These are phyloP conservation scores for Busseola fusca DNA, from an alignment of 2,888 invertebrate genomes.

Conservation along the genomic window DNA sequence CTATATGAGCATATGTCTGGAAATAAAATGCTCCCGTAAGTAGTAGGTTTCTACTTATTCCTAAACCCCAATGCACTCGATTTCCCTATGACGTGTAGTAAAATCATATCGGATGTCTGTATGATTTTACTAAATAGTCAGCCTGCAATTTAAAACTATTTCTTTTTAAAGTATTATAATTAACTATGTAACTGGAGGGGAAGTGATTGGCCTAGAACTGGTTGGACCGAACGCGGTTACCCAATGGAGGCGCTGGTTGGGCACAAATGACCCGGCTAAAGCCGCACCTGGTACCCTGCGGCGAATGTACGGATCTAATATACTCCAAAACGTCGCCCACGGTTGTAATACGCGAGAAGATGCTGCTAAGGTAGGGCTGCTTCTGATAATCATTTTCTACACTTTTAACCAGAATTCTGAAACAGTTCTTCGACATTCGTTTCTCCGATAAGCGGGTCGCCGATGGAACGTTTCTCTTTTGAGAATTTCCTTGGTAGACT, in stretches of 20 bases:
- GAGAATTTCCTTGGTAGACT: background rate
- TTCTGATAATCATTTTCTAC: background rate
- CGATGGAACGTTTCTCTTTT: background rate
- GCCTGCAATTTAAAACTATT: background rate
- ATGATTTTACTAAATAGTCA: background rate
- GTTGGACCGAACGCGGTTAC: conserved; percentile 91
- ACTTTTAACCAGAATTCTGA: background rate
- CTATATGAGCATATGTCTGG: conserved; percentile 90
- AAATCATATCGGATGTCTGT: background rate
- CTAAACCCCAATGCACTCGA: background rate
- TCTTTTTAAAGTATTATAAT: conserved; percentile 87
- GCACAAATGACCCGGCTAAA: conserved; percentile 90
- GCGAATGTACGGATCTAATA: conserved; percentile 91
- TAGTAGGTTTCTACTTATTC: conserved; percentile 48
- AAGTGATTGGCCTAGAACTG: conserved; percentile 92
- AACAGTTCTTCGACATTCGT: background rate
- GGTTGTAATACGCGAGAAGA: conserved; percentile 90
- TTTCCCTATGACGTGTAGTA: background rate
- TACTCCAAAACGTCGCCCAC: conserved; percentile 91
- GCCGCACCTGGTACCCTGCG: conserved; percentile 90
- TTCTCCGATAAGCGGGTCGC: background rate
- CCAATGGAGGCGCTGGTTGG: conserved; percentile 91
- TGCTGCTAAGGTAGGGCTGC: conserved; percentile 77
- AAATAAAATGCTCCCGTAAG: conserved; percentile 90
- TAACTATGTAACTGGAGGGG: conserved; percentile 91